Conservation (phyloP, 2,797 vertebrate species). For the Rhincodon typus region DNA sequence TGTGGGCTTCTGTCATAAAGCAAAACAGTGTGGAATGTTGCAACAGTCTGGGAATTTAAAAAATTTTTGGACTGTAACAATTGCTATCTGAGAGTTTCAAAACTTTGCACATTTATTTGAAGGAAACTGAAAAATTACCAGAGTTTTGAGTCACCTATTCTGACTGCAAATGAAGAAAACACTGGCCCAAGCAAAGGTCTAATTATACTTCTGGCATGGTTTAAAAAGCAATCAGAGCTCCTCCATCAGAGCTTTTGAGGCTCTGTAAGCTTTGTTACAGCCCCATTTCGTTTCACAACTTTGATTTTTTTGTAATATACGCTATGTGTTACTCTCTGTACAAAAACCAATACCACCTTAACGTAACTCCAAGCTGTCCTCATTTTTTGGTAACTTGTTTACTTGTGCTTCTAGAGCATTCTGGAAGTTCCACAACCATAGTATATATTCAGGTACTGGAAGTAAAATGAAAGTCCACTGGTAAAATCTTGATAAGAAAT, state of each 20-base stretch:
- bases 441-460: neutral
- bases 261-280: conserved; percentile 35
- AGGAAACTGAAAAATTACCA: neutral
- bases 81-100: conserved; percentile 34
- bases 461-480: conserved; percentile 1
- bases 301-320: conserved; percentile 30
- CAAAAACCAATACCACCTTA: conserved; percentile 15
- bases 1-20: conserved; percentile 28
- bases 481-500: conserved; percentile 25
- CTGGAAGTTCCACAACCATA: conserved; percentile 14
- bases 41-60: conserved; percentile 21
- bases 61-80: conserved; percentile 12
- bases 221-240: neutral
- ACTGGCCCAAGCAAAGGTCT: neutral
- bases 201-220: neutral
- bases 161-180: neutral
- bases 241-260: conserved; percentile 1
- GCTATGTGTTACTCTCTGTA: conserved; percentile 5
- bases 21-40: conserved; percentile 1
- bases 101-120: neutral
- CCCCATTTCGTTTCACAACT: neutral
- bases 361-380: conserved; percentile 11
- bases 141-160: neutral
- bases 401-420: conserved; percentile 24
- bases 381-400: conserved; percentile 18